Evolutionary conservation across 2,888 invertebrate genomes (phyloP).

Genomic region (Hanleya hanleyi): DNA sequence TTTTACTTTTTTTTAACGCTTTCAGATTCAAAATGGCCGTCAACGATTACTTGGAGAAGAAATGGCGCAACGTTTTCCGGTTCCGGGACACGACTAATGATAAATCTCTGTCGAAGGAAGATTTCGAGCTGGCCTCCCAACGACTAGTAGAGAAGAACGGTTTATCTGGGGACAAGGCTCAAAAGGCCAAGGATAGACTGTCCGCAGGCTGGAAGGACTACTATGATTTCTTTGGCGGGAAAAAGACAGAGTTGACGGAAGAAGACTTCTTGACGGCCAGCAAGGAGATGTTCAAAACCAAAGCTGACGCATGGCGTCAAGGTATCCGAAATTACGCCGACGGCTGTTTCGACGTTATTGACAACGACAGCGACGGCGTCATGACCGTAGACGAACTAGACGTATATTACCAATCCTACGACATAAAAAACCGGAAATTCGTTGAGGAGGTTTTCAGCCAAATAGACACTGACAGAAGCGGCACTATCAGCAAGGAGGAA

Average conservation of each 20-base stretch:
- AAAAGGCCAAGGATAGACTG: neutral
- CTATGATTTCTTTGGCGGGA: slow-evolving; percentile 6
- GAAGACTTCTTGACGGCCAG: neutral
- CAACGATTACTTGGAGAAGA: neutral
- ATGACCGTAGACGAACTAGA: neutral
- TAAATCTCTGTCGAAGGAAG: neutral
- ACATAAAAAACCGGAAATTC: neutral
- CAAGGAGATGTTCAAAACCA: neutral
- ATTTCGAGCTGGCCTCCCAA: neutral
- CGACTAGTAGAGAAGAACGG: neutral
- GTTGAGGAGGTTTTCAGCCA: slow-evolving; percentile 3
- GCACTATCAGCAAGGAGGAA: neutral
- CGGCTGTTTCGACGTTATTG: slow-evolving; percentile 1
- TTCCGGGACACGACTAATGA: neutral
- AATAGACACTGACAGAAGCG: neutral
- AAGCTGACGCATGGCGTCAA: neutral
- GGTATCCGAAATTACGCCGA: neutral
- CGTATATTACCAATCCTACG: slow-evolving; percentile 2
- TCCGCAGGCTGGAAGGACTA: neutral
- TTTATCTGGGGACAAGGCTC: neutral
- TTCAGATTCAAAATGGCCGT: neutral
- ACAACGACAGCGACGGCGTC: neutral
- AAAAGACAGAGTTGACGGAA: neutral
- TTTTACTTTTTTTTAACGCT: too few species aligned
- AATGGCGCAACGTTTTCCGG: slow-evolving; percentile 2